Conservation (phyloP, 2,888 invertebrate genomes). For the Epicampocera succincta region DNA sequence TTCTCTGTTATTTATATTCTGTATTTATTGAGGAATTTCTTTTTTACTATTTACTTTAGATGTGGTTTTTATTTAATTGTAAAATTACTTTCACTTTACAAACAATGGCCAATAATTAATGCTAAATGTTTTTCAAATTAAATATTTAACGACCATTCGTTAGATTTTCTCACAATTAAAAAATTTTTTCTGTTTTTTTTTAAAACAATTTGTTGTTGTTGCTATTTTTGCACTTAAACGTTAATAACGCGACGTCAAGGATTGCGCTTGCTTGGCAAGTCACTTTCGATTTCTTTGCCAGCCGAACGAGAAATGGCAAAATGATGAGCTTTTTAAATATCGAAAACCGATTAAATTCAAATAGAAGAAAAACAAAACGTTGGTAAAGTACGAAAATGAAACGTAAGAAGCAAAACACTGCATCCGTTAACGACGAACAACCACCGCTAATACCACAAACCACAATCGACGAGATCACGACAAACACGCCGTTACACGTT, state of each 20-base stretch:
- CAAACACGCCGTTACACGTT: constrained; percentile 62
- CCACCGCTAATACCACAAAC: constrained; percentile 52
- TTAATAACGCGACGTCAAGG: constrained; percentile 50
- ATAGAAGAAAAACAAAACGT: constrained; percentile 42
- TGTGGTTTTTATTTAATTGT: neutral
- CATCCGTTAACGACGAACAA: constrained; percentile 67
- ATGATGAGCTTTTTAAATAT: constrained; percentile 78
- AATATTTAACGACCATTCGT: constrained; percentile 48
- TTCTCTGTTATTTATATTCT: neutral
- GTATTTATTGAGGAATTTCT: constrained; percentile 1
- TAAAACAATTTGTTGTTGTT: no score
- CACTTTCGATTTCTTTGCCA: constrained; percentile 81
- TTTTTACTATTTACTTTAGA: constrained; percentile 25
- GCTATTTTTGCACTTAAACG: constrained; percentile 63
- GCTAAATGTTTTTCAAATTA: constrained; percentile 59
- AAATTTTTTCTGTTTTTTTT: constrained; percentile 27
- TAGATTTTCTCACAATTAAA: constrained; percentile 37
- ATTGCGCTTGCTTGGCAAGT: constrained; percentile 76
- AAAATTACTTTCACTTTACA: constrained; percentile 56
- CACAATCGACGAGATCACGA: constrained; percentile 66
- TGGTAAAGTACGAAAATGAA: constrained; percentile 35
- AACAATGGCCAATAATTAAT: constrained; percentile 60
- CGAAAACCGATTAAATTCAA: constrained; percentile 75
- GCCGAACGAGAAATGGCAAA: constrained; percentile 80
- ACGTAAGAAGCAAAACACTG: constrained; percentile 57